Conservation (phyloP, 2,888 invertebrate species). For the Oxystoma pomonae region DNA sequence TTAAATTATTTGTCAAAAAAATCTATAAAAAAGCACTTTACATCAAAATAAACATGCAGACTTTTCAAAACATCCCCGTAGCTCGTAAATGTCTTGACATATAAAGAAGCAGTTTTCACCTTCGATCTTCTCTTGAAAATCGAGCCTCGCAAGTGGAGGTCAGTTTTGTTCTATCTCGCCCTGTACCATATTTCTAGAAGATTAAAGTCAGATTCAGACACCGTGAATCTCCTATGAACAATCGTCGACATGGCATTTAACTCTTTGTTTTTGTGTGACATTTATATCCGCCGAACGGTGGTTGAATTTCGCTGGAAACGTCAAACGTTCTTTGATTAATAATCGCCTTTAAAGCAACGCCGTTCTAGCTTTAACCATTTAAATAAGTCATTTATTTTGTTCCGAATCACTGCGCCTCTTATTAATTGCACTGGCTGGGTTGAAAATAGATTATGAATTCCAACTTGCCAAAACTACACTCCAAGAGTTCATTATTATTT, state of each 20-base stretch:
- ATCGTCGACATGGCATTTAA: background rate
- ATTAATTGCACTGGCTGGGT: background rate
- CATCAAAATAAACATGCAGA: too few species aligned
- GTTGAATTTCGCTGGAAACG: background rate
- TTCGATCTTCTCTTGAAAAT: too few species aligned
- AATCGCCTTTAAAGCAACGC: background rate
- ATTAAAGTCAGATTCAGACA: too few species aligned
- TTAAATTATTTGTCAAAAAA: too few species aligned
- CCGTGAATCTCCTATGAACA: background rate
- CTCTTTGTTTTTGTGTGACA: background rate
- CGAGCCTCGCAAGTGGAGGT: too few species aligned
- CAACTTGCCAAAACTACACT: background rate
- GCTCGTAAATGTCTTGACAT: too few species aligned
- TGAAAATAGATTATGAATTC: background rate
- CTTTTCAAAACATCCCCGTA: too few species aligned
- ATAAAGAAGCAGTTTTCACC: too few species aligned
- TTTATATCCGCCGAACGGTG: background rate
- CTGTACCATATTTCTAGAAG: too few species aligned
- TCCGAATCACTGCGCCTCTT: background rate
- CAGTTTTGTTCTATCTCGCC: too few species aligned
- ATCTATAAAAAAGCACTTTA: too few species aligned
- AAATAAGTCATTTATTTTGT: background rate
- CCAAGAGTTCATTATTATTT: background rate
- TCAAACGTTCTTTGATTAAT: background rate
- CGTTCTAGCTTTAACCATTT: background rate